phyloP scores from a whole-genome alignment of 1,140 invertebrate genomes.

The Penaeus indicus region DNA sequence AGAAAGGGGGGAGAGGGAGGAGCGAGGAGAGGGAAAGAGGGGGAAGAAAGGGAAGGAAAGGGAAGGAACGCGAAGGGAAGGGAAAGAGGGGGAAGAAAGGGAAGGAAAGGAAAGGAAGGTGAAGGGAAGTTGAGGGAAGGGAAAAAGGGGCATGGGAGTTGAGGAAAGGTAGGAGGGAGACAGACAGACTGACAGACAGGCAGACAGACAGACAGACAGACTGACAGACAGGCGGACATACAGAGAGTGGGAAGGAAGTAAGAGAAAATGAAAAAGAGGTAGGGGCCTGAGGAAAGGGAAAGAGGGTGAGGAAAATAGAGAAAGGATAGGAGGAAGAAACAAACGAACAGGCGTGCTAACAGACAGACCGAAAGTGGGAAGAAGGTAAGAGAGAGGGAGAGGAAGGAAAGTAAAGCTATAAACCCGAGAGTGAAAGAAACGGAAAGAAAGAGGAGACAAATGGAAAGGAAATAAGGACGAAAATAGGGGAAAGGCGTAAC shows the following conservation, averaged over 20 bases:
- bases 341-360: no score
- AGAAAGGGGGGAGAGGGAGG: no score
- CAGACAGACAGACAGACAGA: not conserved
- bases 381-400: constrained; percentile 30
- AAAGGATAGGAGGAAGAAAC: not conserved
- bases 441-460: not conserved
- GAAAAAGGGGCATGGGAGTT: no score
- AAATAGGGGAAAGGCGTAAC: no score
- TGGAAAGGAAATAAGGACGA: no score
- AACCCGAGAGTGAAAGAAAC: not conserved
- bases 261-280: not conserved
- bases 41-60: no score
- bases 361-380: not conserved
- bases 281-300: constrained; percentile 15
- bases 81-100: no score
- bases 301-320: not conserved
- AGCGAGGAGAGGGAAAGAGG: no score
- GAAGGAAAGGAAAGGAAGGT: no score
- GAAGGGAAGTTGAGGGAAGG: no score
- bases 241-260: not conserved
- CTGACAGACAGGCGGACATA: not conserved
- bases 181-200: no score
- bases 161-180: constrained; percentile 4
- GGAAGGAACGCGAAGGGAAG: no score
- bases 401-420: not conserved